Conservation (phyloP, 2,888 invertebrate genomes). For the Tenthredo notha region DNA sequence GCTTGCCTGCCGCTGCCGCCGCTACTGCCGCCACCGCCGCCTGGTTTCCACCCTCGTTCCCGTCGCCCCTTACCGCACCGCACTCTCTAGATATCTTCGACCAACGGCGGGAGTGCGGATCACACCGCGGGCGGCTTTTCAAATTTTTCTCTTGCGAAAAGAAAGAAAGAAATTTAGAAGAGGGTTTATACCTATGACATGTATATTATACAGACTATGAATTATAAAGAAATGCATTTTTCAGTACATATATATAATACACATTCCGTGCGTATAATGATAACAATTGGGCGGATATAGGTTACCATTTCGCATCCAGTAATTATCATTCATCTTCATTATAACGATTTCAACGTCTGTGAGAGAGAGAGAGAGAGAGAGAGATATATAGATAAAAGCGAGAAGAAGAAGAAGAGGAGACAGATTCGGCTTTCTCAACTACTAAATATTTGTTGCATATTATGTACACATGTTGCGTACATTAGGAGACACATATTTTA, state of each 20-base stretch:
- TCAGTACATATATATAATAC: not conserved
- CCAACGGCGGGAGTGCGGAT: slow-evolving; percentile 26
- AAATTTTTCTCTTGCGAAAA: not conserved
- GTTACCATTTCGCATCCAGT: not conserved
- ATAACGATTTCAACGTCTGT: not conserved
- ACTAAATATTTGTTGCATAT: not conserved
- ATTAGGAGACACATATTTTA: not conserved
- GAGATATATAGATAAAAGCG: not conserved
- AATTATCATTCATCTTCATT: not conserved
- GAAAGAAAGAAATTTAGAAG: not conserved
- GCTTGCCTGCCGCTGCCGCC: slow-evolving; percentile 29
- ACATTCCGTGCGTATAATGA: not conserved
- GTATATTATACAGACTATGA: not conserved
- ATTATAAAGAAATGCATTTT: not conserved
- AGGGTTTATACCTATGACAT: not conserved
- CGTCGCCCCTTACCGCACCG: not conserved
- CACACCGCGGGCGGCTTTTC: not conserved
- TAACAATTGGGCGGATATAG: too few relatives aligned
- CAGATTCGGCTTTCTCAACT: not conserved
- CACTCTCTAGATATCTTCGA: slow-evolving; percentile 6
- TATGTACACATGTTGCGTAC: not conserved
- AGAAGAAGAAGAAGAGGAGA: too few relatives aligned
- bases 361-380: not conserved
- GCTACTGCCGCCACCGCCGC: slow-evolving; percentile 5
- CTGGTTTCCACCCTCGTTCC: slow-evolving; percentile 30